Evolutionary conservation across 2,888 invertebrate species (phyloP), one percentile per base, ranked within the genome.

Genomic region (Dasysyrphus albostriatus): DNA sequence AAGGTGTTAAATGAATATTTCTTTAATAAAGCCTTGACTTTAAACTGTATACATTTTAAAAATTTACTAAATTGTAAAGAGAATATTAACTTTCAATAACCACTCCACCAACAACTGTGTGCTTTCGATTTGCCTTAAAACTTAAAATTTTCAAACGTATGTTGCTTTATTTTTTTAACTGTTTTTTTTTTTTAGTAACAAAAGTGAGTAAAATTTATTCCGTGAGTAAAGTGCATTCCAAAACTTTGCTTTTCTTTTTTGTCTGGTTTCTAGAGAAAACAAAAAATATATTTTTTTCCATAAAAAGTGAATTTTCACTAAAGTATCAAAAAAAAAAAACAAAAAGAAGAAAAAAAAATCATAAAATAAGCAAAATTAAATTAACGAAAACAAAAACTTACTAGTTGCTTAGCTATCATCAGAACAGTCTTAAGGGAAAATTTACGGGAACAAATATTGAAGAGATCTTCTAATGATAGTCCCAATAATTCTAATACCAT

Each of bases 401-500:
- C 98, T 95, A 98, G 95, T 95, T 99, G 98, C 94, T 98, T 98
- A 93, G 98, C 98, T 94, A 98, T 96, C 98, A 98, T 98, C 93
- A 98, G 96, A 93, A 98, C 98, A 94, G 98, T 98, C 96, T 98
- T 99, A 93, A 98, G 95, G 92, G 97, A 96, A 95, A 99, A 99
- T 94, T 97, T 97, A 93, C 99, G 96, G 94, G 99, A 98, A 94
- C 99, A 99, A 92, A 98, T 95, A 94, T 99, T 99, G 95, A 99
- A 99, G 91, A 99, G 96, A 94, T 99, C 99, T 95, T 99, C 99
- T 92, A 99, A 95, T 93, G 98, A 98, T 90, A 99, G 99, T 90
- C 99, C 99, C 91, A 99, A 95, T 90, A 99, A 95, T 94, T 99
- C 99, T 98, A 99, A 98, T 92, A 99, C 99, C 93, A 99, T 95